Conservation (phyloP, 2,888 invertebrate species). For the Nymphalis urticae region DNA sequence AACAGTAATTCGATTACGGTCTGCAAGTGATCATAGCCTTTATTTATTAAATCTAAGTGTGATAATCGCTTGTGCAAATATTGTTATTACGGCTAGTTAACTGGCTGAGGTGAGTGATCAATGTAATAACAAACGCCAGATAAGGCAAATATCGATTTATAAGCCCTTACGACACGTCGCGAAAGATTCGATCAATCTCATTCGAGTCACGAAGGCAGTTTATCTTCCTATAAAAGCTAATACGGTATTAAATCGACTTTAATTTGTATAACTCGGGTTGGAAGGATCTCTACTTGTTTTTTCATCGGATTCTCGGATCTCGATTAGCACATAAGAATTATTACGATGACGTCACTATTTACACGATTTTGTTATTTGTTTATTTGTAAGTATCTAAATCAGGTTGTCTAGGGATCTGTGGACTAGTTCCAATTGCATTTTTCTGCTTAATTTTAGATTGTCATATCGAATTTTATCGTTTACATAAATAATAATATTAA, state of each 20-base stretch:
- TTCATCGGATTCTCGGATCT: constrained; percentile 1
- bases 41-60: constrained; percentile 6
- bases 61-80: constrained; percentile 19
- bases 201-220: constrained; percentile 44
- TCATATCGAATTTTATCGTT: too few species aligned
- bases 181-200: constrained; percentile 43
- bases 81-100: constrained; percentile 14
- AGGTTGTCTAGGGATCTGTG: too few species aligned
- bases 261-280: constrained; percentile 35
- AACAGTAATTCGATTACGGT: constrained; percentile 11
- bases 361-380: too few species aligned
- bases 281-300: constrained; percentile 24
- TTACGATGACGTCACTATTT: too few species aligned
- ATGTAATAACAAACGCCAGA: constrained; percentile 39
- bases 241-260: constrained; percentile 41
- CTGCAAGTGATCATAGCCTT: constrained; percentile 1
- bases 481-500: too few species aligned
- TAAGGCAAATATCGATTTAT: constrained; percentile 46
- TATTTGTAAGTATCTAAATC: too few species aligned
- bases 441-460: too few species aligned
- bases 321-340: too few species aligned
- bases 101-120: constrained; percentile 24
- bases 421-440: too few species aligned
- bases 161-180: constrained; percentile 37
- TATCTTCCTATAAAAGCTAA: constrained; percentile 43